Conservation (phyloP, 2,888 invertebrate genomes). For the Diadegma fenestrale region DNA sequence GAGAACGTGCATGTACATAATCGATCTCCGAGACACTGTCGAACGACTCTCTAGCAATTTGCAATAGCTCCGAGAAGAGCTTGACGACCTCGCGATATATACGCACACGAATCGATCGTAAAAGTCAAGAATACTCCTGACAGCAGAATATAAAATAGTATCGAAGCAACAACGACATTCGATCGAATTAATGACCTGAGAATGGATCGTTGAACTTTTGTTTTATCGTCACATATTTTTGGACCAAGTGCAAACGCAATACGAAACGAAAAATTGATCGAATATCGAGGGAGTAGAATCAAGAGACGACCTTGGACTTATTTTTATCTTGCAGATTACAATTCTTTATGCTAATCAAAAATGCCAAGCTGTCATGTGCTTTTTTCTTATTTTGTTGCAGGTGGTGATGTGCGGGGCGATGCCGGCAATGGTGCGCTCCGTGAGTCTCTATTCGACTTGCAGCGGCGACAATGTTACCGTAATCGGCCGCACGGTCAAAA, state of each 20-base stretch:
- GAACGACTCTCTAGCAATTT: slow-evolving; percentile 34
- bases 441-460: slow-evolving; percentile 90
- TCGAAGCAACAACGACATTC: slow-evolving; percentile 47
- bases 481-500: slow-evolving; percentile 88
- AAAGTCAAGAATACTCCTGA: slow-evolving; percentile 71
- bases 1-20: slow-evolving; percentile 13
- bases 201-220: slow-evolving; percentile 54
- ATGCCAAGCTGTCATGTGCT: background rate
- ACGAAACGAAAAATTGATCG: background rate
- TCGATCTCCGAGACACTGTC: slow-evolving; percentile 27
- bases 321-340: too few species aligned
- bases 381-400: slow-evolving; percentile 81
- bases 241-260: background rate
- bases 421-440: slow-evolving; percentile 90
- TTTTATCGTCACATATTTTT: background rate
- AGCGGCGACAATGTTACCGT: slow-evolving; percentile 89
- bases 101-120: slow-evolving; percentile 76
- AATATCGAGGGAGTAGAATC: background rate
- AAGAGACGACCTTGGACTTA: too few species aligned
- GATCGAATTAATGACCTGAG: slow-evolving; percentile 41
- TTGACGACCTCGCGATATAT: slow-evolving; percentile 71
- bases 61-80: slow-evolving; percentile 66
- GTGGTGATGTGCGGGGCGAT: slow-evolving; percentile 91
- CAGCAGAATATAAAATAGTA: slow-evolving; percentile 49
- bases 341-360: background rate